Conservation (phyloP, 2,888 invertebrate genomes). For the Pristionchus maxplancki region DNA sequence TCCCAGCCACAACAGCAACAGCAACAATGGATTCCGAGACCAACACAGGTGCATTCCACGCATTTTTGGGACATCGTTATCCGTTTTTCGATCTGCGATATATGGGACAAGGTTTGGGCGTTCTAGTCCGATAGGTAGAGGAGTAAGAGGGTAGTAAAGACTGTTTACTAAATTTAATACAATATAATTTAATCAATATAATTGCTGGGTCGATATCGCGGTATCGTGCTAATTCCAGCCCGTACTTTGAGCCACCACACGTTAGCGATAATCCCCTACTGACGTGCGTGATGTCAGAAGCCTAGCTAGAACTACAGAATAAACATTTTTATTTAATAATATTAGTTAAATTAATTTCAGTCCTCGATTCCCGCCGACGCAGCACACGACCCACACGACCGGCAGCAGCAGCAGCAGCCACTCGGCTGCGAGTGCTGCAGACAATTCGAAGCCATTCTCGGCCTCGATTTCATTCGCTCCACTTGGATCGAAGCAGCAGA, state of each 20-base stretch:
- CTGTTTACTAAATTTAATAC: too few species aligned
- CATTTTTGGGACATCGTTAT: neutral
- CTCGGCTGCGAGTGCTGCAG: neutral
- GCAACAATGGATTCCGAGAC: conserved; percentile 28
- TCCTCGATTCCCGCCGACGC: neutral
- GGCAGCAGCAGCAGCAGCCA: neutral
- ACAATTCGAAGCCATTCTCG: conserved; percentile 1
- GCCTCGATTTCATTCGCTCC: conserved; percentile 20
- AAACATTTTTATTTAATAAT: neutral
- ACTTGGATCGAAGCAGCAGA: neutral
- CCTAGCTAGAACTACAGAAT: neutral
- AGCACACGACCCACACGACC: neutral
- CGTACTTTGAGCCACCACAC: neutral
- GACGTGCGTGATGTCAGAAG: neutral
- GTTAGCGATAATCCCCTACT: neutral
- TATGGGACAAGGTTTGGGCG: too few species aligned
- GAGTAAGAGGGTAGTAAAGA: too few species aligned
- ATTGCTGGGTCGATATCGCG: neutral
- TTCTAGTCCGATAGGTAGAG: too few species aligned
- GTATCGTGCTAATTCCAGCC: neutral
- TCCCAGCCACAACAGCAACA: neutral
- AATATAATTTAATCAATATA: too few species aligned
- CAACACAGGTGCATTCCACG: neutral
- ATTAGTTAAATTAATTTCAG: neutral
- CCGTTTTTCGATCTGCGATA: neutral